Evolutionary conservation across 2,797 vertebrate species (phyloP).

Genomic region (Otus scops): DNA sequence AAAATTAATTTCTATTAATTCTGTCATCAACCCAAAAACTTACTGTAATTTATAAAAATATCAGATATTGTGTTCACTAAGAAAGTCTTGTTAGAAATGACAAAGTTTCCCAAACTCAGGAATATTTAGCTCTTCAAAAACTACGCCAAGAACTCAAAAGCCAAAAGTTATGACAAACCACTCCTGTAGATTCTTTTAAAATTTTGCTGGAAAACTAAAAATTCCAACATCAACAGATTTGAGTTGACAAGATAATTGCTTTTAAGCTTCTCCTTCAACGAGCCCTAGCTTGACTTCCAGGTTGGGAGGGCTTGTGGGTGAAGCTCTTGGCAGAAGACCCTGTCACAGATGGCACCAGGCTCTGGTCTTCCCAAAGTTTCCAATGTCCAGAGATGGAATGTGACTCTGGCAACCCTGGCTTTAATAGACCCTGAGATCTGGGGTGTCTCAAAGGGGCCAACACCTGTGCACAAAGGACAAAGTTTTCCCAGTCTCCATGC

Average conservation of each 20-base stretch:
- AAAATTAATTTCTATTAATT: neutral
- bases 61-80: accelerated
- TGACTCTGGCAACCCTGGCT: accelerated
- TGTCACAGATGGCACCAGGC: accelerated
- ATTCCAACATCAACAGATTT: neutral
- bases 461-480: accelerated
- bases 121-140: neutral
- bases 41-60: neutral
- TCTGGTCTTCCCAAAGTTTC: neutral
- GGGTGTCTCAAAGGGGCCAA: neutral
- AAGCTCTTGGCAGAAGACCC: neutral
- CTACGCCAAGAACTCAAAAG: neutral
- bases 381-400: neutral
- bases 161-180: neutral
- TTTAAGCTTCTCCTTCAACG: neutral
- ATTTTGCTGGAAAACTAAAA: neutral
- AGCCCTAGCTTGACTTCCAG: neutral
- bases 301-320: neutral
- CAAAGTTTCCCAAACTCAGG: neutral
- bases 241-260: neutral
- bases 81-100: neutral
- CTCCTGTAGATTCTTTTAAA: accelerated
- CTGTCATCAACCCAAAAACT: neutral
- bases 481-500: neutral
- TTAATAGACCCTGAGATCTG: no score